These are phyloP conservation scores for Chondrosia reniformis DNA, from an alignment of 37 sponge, comb jelly and placozoan genomes.

Conservation along the genomic window DNA sequence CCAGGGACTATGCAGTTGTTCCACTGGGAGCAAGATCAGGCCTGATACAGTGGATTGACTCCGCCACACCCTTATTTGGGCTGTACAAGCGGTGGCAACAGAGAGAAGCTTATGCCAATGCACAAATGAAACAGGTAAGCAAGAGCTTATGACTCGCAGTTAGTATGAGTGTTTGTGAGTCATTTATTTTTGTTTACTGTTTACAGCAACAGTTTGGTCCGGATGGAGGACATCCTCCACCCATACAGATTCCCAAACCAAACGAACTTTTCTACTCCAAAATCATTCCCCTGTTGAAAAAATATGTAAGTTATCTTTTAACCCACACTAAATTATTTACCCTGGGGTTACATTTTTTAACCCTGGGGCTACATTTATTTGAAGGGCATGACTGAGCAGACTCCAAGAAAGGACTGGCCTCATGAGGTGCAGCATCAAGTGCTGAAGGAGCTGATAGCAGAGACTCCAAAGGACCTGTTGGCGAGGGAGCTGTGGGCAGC, in stretches of 20 bases:
- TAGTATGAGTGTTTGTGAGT: not conserved
- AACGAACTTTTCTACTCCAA: slow-evolving; percentile 90
- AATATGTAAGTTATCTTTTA: slow-evolving; percentile 2
- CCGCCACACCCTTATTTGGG: slow-evolving; percentile 91
- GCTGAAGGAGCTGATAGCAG: slow-evolving; percentile 78
- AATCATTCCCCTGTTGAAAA: slow-evolving; percentile 82
- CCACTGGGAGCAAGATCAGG: slow-evolving; percentile 96
- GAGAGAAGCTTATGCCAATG: slow-evolving; percentile 80
- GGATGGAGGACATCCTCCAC: slow-evolving; percentile 29
- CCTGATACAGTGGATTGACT: slow-evolving; percentile 96
- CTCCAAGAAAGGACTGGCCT: slow-evolving; percentile 92
- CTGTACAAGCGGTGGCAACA: slow-evolving; percentile 99
- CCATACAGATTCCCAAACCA: slow-evolving; percentile 69
- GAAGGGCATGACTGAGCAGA: slow-evolving; percentile 64
- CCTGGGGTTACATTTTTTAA: not conserved
- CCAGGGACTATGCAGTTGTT: slow-evolving; percentile 95
- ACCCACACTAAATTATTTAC: not conserved
- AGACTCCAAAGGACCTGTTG: slow-evolving; percentile 89
- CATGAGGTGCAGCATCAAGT: slow-evolving; percentile 70
- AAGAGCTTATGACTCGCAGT: not conserved
- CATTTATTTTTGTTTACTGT: not conserved
- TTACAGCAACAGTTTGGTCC: slow-evolving; percentile 19
- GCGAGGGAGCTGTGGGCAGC: slow-evolving; percentile 93
- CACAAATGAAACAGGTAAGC: slow-evolving; percentile 54
- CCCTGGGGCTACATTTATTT: too few relatives aligned